phyloP scores from a whole-genome alignment of 2,797 vertebrate species.

The Typhlichthys eigenmanni region DNA sequence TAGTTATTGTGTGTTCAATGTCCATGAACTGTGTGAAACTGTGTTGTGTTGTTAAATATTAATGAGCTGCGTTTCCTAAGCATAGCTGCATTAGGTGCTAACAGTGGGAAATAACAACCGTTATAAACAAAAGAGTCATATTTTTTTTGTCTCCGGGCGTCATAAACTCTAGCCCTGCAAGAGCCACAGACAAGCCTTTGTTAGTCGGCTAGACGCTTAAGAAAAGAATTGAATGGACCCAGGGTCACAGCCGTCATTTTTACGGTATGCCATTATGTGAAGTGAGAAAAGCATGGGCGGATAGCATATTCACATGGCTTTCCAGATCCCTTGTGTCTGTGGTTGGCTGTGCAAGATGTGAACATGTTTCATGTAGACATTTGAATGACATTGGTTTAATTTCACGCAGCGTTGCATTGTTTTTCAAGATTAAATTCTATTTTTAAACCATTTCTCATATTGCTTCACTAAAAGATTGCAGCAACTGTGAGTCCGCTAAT shows the following conservation, averaged over 20 bases:
- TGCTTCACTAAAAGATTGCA: slow-evolving; percentile 51
- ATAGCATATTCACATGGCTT: slow-evolving; percentile 57
- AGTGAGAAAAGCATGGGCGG: slow-evolving; percentile 68
- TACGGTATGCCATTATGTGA: slow-evolving; percentile 56
- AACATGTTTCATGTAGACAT: slow-evolving; percentile 34
- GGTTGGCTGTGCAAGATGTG: slow-evolving; percentile 50
- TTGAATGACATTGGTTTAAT: slow-evolving; percentile 54
- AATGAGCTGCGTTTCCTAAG: slow-evolving; percentile 40
- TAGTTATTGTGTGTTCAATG: slow-evolving; percentile 36
- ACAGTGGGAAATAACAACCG: slow-evolving; percentile 51
- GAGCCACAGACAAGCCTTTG: slow-evolving; percentile 67
- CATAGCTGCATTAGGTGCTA: slow-evolving; percentile 26
- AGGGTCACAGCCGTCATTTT: slow-evolving; percentile 69
- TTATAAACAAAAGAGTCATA: slow-evolving; percentile 64
- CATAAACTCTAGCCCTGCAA: slow-evolving; percentile 49
- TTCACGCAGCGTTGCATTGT: slow-evolving; percentile 64
- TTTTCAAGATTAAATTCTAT: slow-evolving; percentile 69
- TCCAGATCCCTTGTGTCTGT: slow-evolving; percentile 59
- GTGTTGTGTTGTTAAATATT: slow-evolving; percentile 31
- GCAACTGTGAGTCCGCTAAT: slow-evolving; percentile 59
- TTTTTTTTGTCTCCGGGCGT: slow-evolving; percentile 66
- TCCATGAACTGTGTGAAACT: slow-evolving; percentile 22
- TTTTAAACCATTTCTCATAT: slow-evolving; percentile 64
- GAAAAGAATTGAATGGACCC: slow-evolving; percentile 53
- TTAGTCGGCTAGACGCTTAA: slow-evolving; percentile 39